Percentiles rank a stretch among this genome's conserved stretches.
Conservation (phyloP, 2,797 vertebrate genomes). For the Macropodus opercularis region DNA sequence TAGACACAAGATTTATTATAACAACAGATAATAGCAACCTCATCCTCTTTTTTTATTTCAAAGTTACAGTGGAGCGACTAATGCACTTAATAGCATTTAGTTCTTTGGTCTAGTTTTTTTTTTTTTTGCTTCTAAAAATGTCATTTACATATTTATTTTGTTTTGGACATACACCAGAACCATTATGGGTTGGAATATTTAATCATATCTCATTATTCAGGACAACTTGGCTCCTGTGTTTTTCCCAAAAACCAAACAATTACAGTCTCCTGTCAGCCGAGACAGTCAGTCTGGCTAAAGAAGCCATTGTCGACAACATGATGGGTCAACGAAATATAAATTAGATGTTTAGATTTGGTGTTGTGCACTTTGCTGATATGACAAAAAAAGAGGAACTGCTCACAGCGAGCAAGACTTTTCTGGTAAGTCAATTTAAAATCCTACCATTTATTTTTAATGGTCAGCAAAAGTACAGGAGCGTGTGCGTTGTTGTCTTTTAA, state of each 20-base stretch:
- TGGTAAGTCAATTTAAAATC: constrained; percentile 40
- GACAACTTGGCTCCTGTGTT: not conserved
- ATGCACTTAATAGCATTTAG: not conserved
- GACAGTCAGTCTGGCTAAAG: constrained; percentile 1
- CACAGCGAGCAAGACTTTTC: not conserved
- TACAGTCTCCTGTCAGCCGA: constrained; percentile 23
- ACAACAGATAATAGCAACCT: constrained; percentile 34
- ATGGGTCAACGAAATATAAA: constrained; percentile 28
- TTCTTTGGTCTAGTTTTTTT: not conserved
- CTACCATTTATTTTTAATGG: constrained; percentile 12
- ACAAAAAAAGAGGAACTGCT: constrained; percentile 15
- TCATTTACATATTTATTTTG: constrained; percentile 2
- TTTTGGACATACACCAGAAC: constrained; percentile 1
- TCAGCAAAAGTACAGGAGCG: constrained; percentile 12
- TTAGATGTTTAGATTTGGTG: constrained; percentile 21
- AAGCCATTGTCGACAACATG: not conserved
- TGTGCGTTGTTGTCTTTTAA: not conserved
- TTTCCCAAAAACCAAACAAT: constrained; percentile 22
- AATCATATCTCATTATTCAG: constrained; percentile 4
- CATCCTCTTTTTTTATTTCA: constrained; percentile 4
- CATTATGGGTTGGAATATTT: constrained; percentile 9
- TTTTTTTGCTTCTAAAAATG: not conserved
- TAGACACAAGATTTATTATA: constrained; percentile 28
- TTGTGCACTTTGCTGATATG: constrained; percentile 14
- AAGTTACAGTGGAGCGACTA: constrained; percentile 1